Conservation (phyloP, 2,797 vertebrate species). For the Loris lydekkerianus region DNA sequence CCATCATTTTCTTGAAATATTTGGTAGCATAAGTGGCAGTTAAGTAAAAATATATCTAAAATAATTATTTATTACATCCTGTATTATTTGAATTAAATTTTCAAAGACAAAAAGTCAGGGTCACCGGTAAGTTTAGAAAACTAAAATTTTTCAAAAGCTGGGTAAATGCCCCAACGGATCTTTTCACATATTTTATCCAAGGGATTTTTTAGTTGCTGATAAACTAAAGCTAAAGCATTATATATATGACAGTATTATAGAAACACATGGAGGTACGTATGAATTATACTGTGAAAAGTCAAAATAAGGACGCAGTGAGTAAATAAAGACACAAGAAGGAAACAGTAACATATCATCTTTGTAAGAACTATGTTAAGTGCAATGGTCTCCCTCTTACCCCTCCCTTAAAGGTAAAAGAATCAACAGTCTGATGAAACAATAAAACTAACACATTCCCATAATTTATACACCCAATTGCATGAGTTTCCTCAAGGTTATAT, state of each 20-base stretch:
- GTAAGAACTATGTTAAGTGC: neutral
- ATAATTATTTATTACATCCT: neutral
- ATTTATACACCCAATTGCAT: constrained; percentile 47
- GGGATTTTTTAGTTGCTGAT: neutral
- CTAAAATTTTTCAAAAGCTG: constrained; percentile 11
- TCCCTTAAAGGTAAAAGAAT: neutral
- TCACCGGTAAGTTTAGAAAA: constrained; percentile 12
- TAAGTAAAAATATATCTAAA: constrained; percentile 19
- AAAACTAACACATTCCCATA: neutral
- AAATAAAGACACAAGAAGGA: neutral
- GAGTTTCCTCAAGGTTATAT: constrained; percentile 27
- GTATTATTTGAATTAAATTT: constrained; percentile 23
- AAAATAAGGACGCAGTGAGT: neutral
- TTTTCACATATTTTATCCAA: neutral
- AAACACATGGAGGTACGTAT: neutral
- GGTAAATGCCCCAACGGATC: neutral
- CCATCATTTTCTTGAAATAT: constrained; percentile 37
- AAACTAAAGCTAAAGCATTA: neutral
- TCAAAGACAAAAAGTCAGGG: neutral
- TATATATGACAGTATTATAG: neutral
- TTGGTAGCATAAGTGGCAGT: neutral
- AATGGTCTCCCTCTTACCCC: neutral
- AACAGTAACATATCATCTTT: neutral
- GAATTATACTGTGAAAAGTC: neutral
- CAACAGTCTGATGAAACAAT: neutral